Evolutionary conservation across 2,797 vertebrate species (phyloP), one percentile per base, ranked within the genome.

Genomic region (Pogoniulus pusillus): DNA sequence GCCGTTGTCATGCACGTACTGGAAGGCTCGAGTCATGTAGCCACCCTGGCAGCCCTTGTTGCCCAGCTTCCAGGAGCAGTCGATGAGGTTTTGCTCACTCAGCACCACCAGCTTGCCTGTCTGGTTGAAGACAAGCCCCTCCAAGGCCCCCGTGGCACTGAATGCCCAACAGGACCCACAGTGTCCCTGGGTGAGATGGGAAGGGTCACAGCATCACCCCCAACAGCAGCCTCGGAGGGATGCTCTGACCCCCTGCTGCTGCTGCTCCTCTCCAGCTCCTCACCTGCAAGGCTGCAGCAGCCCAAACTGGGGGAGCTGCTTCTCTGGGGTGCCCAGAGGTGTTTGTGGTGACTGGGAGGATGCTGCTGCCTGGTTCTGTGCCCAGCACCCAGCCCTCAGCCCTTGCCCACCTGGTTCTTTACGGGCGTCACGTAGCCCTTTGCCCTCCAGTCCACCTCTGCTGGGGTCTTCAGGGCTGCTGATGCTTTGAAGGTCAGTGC

Each of bases 111-210:
- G 96, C 63, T 97, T 77, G 30, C 98, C 96, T 0, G 97, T 98
- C 63, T 49, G 93, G 87, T 97, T 98, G 94, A 97, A 98, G 89
- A 98, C 51, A 68, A 98, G 98, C 57, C 98, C 98, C 87, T 98
- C 98, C 15, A 98, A 96, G 60, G 98, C 98, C 37, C 98, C 98
- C 0, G 95, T 98, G 6, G 98, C 98, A 47, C 98, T 98, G 95
- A 98, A 98, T 1, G 98, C 98, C 98, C 98, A 98, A 66, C 98
- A 98, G 2, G 98, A 98, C 20, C 98, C 98, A 3, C 98, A 98
- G 37, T 96, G 79, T 3, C 98, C 98, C 98, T 98, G 89, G 14
- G 19, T 2, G 7, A 65, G n/a, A 39, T 3, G 34, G 24, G 3
- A 4, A 4, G 3, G 15, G 26, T 83, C 29, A 66, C 2, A 0